Evolutionary conservation across 2,888 invertebrate genomes (phyloP), one percentile per base, ranked within the genome.

Genomic region (Agapostemon virescens): DNA sequence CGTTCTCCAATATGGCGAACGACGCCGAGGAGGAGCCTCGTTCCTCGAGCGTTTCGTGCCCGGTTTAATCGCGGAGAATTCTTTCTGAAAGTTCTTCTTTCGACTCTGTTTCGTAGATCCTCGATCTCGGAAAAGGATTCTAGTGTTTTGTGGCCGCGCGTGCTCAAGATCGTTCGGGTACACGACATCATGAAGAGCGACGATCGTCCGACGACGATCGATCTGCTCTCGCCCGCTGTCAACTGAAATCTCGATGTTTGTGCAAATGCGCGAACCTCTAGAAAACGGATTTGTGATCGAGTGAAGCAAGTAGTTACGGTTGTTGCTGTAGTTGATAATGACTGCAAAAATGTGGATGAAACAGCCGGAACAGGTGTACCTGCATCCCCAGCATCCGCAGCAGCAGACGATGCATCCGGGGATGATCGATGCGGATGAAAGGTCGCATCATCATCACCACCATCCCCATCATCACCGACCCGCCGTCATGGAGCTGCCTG

Each of bases 261-360:
- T 9, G 9, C 20, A 9, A 49, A 9, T 55, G n/a, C 61, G 61
- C 66, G 73, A 69, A 67, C 49, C 49, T 49, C n/a, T 49, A 49
- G 49, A 49, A 49, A 49, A 49, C 49, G n/a, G 49, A 49, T 49
- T 49, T 49, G 49, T 49, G 49, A 49, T 49, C n/a, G 4, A 15
- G 23, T 26, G 55, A 0, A 26, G 55, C 15, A 15, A 0, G 52
- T 23, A n/a, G 23, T 52, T 52, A 15, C 15, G 5, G 26, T 49
- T n/a, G 49, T n/a, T 49, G 49, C 23, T 52, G 55, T 26, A 7
- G 55, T 63, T 15, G 15, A 20, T 45, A 66, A 33, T 15, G 30
- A 26, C n/a, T 7, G 30, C 0, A 15, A 71, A 77, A 61, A 86
- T 89, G 90, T 89, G 89, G 88, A 82, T 83, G 36, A 85, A 86